Evolutionary conservation across 2,888 invertebrate genomes (phyloP), one percentile per base, ranked within the genome.

Genomic region (Parthenolecanium corni): DNA sequence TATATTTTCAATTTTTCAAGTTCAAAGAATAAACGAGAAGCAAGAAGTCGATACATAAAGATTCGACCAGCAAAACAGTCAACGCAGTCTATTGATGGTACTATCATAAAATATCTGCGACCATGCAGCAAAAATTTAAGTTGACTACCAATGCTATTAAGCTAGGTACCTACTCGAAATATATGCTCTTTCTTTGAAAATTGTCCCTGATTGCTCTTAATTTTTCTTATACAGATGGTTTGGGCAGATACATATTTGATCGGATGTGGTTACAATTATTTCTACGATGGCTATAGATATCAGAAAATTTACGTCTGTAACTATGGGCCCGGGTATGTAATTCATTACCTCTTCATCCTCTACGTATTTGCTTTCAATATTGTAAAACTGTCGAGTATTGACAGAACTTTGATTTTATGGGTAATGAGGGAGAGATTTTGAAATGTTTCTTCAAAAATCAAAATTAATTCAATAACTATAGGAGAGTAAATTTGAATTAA

Each of bases 221-320:
- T n/a, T n/a, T n/a, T n/a, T n/a, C n/a, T n/a, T n/a, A n/a, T n/a
- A 9, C 73, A 92, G 88, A 79, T 92, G 74, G 83, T 91, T 62
- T 93, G 92, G 92, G 86, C 87, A 64, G 84, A 86, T 72, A 88
- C 90, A 12, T 84, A 84, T 71, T 78, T 85, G 68, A 80, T 93
- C 61, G 93, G 93, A 64, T 93, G 92, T 72, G 92, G 92, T 25
- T 91, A 81, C 72, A 80, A 89, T 0, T 87, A 84, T 74, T 92
- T 86, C 76, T 84, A 84, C 71, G 86, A 88, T 70, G 79, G 81
- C 1, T 67, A 73, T 2, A 76, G 80, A 68, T 88, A 85, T 73
- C 86, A 86, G 68, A 88, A 86, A 74, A 79, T 86, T 65, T 89
- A 87, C 74, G 85, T 89, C 61, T 89, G 89, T 78, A 89, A 89